Evolutionary conservation across 92 coral and sea anemone species (phyloP).

Genomic region (Desmophyllum pertusum): DNA sequence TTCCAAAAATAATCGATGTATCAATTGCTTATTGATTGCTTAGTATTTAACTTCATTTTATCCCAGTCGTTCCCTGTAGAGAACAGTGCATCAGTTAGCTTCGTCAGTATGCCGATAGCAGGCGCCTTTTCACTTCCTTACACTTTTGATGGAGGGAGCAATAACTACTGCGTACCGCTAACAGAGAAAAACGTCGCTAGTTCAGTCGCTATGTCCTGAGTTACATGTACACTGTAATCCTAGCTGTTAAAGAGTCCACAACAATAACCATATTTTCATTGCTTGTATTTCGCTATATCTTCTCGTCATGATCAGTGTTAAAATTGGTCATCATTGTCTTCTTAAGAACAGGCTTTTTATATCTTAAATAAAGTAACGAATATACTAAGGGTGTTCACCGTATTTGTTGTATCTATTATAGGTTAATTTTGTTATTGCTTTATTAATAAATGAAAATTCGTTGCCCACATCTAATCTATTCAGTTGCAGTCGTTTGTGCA

Average conservation of each 20-base stretch:
- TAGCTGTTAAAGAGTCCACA: neutral
- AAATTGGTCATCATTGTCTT: neutral
- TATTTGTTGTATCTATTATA: neutral
- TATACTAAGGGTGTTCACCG: neutral
- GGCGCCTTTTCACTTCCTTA: neutral
- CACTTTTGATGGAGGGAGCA: neutral
- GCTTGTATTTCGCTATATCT: neutral
- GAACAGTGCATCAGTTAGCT: neutral
- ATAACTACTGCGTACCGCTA: neutral
- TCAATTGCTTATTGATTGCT: neutral
- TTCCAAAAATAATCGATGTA: neutral
- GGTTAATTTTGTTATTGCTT: neutral
- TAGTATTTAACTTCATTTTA: neutral
- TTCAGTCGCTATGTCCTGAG: neutral
- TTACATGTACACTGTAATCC: neutral
- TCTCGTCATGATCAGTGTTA: neutral
- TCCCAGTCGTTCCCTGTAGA: neutral
- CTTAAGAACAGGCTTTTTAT: neutral
- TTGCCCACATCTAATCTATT: neutral
- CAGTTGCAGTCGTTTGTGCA: neutral
- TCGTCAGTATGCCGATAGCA: neutral
- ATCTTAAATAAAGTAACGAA: neutral
- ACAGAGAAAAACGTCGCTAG: neutral
- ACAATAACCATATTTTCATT: neutral
- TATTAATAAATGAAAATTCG: neutral